Evolutionary conservation across 2,113 vertebrate species (phyloP), one percentile per base, ranked within the genome.

Genomic region (Zonotrichia leucophrys): DNA sequence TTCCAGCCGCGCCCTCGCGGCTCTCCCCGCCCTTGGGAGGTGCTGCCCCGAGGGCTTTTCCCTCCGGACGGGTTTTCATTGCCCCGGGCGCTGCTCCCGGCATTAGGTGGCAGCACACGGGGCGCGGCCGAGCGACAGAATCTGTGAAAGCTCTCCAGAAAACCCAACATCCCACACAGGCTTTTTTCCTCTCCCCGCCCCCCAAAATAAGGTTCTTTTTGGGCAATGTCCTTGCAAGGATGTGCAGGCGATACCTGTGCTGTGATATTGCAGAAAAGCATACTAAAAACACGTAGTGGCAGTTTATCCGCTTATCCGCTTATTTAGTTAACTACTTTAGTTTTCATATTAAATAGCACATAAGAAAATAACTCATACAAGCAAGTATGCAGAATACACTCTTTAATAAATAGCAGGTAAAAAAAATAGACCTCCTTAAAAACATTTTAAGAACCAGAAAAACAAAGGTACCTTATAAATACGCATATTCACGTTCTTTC

Each of bases 341-440:
- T 81, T 87, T 59, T 78, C 39, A 3, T 39, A 30, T 56, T 47
- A 93, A 90, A 88, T 80, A 79, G 10, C 15, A 13, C 3, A 2
- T 41, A 91, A 82, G 59, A 80, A 84, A 89, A 70, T 52, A 67
- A 84, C 21, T 42, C 47, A 68, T 11, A 11, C 53, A 87, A 17
- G 22, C 3, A 90, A 74, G 58, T 82, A 85, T 41, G 73, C 27
- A 62, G 59, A 42, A 92, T 25, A 58, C 7, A 52, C 2, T 74
- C 47, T 78, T 50, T 80, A 90, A 96, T 95, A 97, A 95, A 95
- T 96, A 93, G 28, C 33, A 70, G 11, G 55, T 93, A 88, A 59
- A 95, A 95, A 92, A 92, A 90, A 90, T 80, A 93, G 7, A 58
- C 77, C 30, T 94, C 23, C 18, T 73, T 83, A 74, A 77, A 87